Conservation (phyloP, 2,797 vertebrate species). For the Fistularia tabacaria region DNA sequence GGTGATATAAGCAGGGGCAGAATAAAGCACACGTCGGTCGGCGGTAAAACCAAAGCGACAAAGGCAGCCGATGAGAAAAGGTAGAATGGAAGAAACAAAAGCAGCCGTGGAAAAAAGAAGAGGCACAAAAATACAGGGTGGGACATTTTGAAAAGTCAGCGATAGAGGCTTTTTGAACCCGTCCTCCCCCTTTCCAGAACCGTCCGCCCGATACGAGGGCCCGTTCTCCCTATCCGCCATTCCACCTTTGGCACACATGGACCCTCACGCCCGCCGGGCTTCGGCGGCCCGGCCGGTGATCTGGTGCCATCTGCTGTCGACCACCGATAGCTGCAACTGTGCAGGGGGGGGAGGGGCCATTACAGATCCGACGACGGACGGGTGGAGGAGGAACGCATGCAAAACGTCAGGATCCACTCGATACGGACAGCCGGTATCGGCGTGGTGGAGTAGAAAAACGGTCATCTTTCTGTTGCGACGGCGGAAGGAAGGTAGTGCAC, state of each 20-base stretch:
- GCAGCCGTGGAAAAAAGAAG: constrained; percentile 48
- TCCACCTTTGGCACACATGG: constrained; percentile 39
- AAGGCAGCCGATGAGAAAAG: too few species aligned
- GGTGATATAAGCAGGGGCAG: too few species aligned
- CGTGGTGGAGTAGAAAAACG: neutral
- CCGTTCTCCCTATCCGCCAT: constrained; percentile 44
- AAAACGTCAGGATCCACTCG: too few species aligned
- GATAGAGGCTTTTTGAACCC: constrained; percentile 47
- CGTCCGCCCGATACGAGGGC: constrained; percentile 17
- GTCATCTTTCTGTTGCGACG: constrained; percentile 2
- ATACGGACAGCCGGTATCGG: neutral
- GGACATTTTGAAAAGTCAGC: constrained; percentile 49
- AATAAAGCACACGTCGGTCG: too few species aligned
- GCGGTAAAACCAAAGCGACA: too few species aligned
- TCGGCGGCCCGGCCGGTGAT: constrained; percentile 16
- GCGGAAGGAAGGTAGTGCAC: constrained; percentile 11
- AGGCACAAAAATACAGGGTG: constrained; percentile 62
- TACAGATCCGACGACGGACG: too few species aligned
- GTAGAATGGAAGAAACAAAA: constrained; percentile 25
- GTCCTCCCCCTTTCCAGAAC: constrained; percentile 50
- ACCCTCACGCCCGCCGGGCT: neutral
- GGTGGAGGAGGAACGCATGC: too few species aligned
- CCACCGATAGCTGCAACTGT: constrained; percentile 20
- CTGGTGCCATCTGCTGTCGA: constrained; percentile 59
- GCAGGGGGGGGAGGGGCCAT: neutral